phyloP scores from a whole-genome alignment of 2,888 invertebrate species.

The Caenorhabditis afra region DNA sequence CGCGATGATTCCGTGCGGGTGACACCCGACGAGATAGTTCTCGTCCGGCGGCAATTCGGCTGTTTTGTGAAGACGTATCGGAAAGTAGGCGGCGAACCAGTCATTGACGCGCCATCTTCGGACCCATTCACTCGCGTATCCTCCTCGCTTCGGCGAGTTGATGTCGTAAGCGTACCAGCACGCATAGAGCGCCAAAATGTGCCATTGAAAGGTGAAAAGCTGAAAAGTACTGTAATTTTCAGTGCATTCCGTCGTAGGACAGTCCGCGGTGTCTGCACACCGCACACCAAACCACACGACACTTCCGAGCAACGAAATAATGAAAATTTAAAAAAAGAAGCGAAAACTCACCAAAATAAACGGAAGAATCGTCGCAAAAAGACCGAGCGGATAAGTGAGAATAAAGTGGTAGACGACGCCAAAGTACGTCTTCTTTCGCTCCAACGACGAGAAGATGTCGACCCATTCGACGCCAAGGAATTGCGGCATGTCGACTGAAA shows the following conservation, averaged over 20 bases:
- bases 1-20: slow-evolving; percentile 92
- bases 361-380: slow-evolving; percentile 53
- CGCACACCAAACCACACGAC: too few species aligned
- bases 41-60: slow-evolving; percentile 84
- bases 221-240: too few species aligned
- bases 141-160: slow-evolving; percentile 83
- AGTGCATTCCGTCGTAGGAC: too few species aligned
- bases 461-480: slow-evolving; percentile 61
- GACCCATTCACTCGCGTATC: slow-evolving; percentile 66
- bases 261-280: too few species aligned
- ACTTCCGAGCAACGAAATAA: too few species aligned
- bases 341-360: slow-evolving; percentile 57
- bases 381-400: slow-evolving; percentile 57
- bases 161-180: slow-evolving; percentile 86
- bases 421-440: slow-evolving; percentile 55
- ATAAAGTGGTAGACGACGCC: slow-evolving; percentile 63
- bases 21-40: slow-evolving; percentile 84
- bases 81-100: slow-evolving; percentile 88
- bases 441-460: slow-evolving; percentile 56
- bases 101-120: slow-evolving; percentile 84
- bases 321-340: too few species aligned
- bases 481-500: slow-evolving; percentile 44
- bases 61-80: slow-evolving; percentile 89
- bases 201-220: slow-evolving; percentile 80
- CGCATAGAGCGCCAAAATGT: slow-evolving; percentile 59